phyloP scores from a whole-genome alignment of 1,140 invertebrate genomes.

The Listronotus bonariensis region DNA sequence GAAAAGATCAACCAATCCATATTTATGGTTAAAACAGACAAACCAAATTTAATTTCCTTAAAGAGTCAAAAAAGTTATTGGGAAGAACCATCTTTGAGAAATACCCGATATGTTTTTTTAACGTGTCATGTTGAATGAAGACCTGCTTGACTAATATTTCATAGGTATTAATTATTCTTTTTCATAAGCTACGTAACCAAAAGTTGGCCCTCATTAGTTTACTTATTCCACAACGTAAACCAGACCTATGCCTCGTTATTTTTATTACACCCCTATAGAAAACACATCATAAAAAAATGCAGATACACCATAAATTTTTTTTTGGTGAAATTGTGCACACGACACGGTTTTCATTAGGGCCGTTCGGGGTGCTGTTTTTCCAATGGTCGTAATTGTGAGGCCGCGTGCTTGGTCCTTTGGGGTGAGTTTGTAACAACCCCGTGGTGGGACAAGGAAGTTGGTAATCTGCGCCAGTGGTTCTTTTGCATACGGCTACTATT shows the following conservation, averaged over 20 bases:
- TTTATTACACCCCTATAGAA: conserved; percentile 16
- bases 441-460: no score
- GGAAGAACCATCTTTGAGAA: no score
- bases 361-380: conserved; percentile 16
- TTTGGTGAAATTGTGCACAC: conserved; percentile 24
- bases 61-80: no score
- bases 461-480: no score
- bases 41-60: no score
- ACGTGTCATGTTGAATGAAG: no score
- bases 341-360: conserved; percentile 33
- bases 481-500: no score
- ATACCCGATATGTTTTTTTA: no score
- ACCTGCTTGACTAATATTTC: no score
- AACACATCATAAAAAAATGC: conserved; percentile 14
- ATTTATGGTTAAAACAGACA: no score
- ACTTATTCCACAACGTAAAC: not conserved
- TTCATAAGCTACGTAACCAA: not conserved
- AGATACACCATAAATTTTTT: conserved; percentile 18
- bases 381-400: conserved; percentile 31
- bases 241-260: conserved; percentile 26
- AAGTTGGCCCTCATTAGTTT: not conserved
- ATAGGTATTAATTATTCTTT: no score
- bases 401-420: conserved; percentile 26
- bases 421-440: conserved; percentile 19
- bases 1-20: no score